Evolutionary conservation across 2,113 vertebrate genomes (phyloP).

Genomic region (Passer domesticus): DNA sequence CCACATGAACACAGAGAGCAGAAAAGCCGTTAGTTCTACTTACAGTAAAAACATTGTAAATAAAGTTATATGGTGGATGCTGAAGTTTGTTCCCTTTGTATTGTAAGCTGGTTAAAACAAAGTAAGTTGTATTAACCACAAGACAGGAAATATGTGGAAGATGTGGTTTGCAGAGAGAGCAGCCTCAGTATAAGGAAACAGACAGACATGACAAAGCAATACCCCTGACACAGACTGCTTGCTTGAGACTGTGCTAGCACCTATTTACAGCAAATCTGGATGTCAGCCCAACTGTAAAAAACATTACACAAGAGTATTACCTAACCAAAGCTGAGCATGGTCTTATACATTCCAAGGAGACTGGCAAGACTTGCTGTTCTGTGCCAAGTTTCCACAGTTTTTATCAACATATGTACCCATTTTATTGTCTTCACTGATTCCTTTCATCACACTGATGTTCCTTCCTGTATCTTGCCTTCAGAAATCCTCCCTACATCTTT

Average conservation of each 20-base stretch:
- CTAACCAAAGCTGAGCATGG: not conserved
- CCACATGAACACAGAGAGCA: not conserved
- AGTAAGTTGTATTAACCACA: slow-evolving; percentile 30
- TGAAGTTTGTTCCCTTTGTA: slow-evolving; percentile 38
- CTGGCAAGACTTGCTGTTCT: not conserved
- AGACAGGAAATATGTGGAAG: not conserved
- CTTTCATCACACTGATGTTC: not conserved
- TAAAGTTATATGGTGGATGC: slow-evolving; percentile 27
- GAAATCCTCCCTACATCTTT: not conserved
- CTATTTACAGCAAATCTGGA: not conserved
- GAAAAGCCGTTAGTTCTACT: slow-evolving; percentile 4
- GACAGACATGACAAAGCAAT: not conserved
- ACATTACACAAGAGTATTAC: not conserved
- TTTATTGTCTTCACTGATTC: not conserved
- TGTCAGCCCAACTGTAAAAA: not conserved
- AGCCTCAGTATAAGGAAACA: not conserved
- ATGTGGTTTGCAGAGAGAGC: not conserved
- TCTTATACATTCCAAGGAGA: not conserved
- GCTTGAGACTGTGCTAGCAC: not conserved
- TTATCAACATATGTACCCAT: not conserved
- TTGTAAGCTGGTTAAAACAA: slow-evolving; percentile 49
- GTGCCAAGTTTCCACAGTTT: not conserved
- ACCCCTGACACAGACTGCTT: not conserved
- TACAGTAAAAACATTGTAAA: slow-evolving; percentile 35
- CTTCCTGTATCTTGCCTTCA: not conserved